A percentile compares a stretch with the other conserved stretches of the same genome.
Conservation (phyloP, 2,797 vertebrate species). For the Hydrocynus forskahlii region DNA sequence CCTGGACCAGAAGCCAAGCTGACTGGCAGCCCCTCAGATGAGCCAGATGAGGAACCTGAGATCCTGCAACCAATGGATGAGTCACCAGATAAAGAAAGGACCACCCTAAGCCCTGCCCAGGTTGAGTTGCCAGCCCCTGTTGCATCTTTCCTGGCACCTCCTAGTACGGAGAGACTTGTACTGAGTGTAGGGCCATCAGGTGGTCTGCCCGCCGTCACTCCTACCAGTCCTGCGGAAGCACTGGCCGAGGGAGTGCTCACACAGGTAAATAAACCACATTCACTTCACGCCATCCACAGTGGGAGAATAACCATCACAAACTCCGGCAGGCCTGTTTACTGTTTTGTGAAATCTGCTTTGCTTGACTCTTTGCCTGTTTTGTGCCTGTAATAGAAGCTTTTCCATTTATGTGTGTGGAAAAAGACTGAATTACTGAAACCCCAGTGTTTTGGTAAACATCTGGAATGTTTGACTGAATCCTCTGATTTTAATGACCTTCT, state of each 20-base stretch:
- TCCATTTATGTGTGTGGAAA: background rate
- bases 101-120: constrained; percentile 59
- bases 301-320: background rate
- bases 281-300: background rate
- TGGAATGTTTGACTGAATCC: background rate
- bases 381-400: constrained; percentile 16
- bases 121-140: constrained; percentile 61
- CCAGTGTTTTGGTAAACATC: background rate
- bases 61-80: constrained; percentile 70
- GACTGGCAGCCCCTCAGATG: constrained; percentile 89
- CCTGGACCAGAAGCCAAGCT: constrained; percentile 82
- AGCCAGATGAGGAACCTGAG: constrained; percentile 82
- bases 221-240: constrained; percentile 92
- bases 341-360: background rate
- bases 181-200: constrained; percentile 80
- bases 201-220: constrained; percentile 84
- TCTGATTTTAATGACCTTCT: background rate
- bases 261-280: constrained; percentile 78
- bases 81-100: constrained; percentile 71
- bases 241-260: constrained; percentile 93
- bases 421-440: background rate
- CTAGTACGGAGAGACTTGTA: constrained; percentile 83
- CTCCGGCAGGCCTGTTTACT: background rate
- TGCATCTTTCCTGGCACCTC: constrained; percentile 66
- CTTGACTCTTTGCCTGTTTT: constrained; percentile 10